Base-by-base conservation (phyloP, 2,113 vertebrate species). In the Sorex fumeus region DNA sequence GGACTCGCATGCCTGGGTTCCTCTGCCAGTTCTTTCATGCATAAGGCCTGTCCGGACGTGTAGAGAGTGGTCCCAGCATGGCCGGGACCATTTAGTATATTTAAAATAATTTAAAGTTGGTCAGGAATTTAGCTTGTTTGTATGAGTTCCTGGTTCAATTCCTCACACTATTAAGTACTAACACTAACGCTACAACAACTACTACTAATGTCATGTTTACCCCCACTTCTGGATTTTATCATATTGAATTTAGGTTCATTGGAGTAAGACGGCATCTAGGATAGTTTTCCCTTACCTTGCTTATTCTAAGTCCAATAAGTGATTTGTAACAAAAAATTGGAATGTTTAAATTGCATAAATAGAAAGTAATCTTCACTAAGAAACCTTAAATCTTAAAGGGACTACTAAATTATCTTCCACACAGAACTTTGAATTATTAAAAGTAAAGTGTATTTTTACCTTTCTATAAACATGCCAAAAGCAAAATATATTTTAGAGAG, bases 361-460 rank as follows among this genome's bases (percentile, higher is more conserved):
- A 43, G 50, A 62, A 93, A 62, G 28, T 1, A 79, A 66, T 47
- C 82, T 88, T 57, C 47, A 47, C 21, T 77, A 87, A 87, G 27
- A 82, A 70, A 40, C 7, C 40, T 40, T 40, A 40, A 40, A 62
- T 50, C 13, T 30, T 57, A 89, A 69, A 32, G 78, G 2, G 36
- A 79, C 4, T 84, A 10, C 32, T 67, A 25, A 86, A 10, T 40
- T 75, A 69, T 74, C 90, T 95, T 62, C 11, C 45, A 80, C 34
- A 66, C 1, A 84, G 34, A 90, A 32, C 27, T 60, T 81, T 92
- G 60, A 50, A 50, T 60, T 87, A 77, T n/a, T 80, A 69, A 82
- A 92, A 91, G 27, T 9, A 75, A 69, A 66, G 3, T 36, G 0
- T 88, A 36, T 36, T 91, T 86, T 92, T 79, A 91, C 25, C 27